Evolutionary conservation across 2,888 invertebrate species (phyloP).

Genomic region (Phalera bucephala): DNA sequence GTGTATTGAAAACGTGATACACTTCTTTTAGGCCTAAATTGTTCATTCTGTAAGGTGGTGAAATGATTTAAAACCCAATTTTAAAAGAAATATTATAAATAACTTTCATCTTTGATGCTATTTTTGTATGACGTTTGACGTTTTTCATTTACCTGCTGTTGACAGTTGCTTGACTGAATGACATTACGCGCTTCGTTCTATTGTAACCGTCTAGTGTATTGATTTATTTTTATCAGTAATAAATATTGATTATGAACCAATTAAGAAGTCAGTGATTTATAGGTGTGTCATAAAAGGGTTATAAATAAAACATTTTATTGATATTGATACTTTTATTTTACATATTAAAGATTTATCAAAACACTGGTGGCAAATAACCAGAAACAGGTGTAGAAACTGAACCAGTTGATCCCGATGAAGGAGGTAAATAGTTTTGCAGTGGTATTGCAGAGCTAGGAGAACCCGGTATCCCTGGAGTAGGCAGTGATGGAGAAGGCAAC

Average conservation of each 20-base stretch:
- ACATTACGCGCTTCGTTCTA: conserved; percentile 20
- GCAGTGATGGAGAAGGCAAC: conserved; percentile 22
- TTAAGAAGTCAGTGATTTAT: too few species aligned
- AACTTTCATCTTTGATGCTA: conserved; percentile 78
- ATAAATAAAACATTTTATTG: too few species aligned
- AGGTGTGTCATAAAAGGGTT: too few species aligned
- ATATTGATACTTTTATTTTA: conserved; percentile 1
- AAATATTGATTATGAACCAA: too few species aligned
- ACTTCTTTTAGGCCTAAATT: conserved; percentile 36
- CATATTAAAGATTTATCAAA: conserved; percentile 32
- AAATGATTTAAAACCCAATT: conserved; percentile 42
- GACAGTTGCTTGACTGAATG: conserved; percentile 24
- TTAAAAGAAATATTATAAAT: conserved; percentile 67
- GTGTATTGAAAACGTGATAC: conserved; percentile 38
- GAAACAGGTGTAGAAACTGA: conserved; percentile 51
- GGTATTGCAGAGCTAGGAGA: conserved; percentile 21
- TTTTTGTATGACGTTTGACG: conserved; percentile 53
- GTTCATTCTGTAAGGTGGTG: conserved; percentile 45
- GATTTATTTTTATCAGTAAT: too few species aligned
- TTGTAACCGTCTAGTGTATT: too few species aligned
- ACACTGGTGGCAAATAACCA: conserved; percentile 63
- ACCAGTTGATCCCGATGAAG: conserved; percentile 24
- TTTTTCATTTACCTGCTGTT: conserved; percentile 27
- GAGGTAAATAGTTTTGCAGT: conserved; percentile 46
- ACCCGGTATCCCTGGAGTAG: conserved; percentile 17